These are phyloP conservation scores for Chloroceryle aenea DNA, from an alignment of 2,113 vertebrate species.

Conservation along the genomic window DNA sequence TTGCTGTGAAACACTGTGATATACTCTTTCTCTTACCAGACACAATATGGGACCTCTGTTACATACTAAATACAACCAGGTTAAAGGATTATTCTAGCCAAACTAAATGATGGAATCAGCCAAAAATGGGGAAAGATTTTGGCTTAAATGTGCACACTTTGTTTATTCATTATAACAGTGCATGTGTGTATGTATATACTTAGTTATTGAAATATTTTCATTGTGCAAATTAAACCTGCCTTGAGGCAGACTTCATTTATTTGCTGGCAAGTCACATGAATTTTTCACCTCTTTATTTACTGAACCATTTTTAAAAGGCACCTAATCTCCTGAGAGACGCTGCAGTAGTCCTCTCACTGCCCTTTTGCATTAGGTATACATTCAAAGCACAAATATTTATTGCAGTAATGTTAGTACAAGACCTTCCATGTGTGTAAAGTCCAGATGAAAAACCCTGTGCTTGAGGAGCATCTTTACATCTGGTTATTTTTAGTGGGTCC, in stretches of 20 bases:
- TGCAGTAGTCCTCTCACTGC: background rate
- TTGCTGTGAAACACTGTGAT: background rate
- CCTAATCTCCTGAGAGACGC: background rate
- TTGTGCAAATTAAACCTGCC: slow-evolving; percentile 36
- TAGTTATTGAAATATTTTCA: slow-evolving; percentile 33
- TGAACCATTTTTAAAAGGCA: slow-evolving; percentile 14
- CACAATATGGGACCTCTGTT: background rate
- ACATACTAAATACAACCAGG: background rate
- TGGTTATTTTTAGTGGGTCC: background rate
- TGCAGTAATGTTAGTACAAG: background rate
- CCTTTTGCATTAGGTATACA: background rate
- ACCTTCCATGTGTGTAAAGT: background rate
- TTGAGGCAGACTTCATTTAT: slow-evolving; percentile 36
- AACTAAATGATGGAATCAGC: slow-evolving; percentile 6
- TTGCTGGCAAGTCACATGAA: slow-evolving; percentile 10
- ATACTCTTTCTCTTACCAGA: background rate
- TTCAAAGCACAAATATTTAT: background rate
- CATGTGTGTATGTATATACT: background rate
- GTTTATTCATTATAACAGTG: slow-evolving; percentile 1
- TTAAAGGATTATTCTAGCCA: background rate
- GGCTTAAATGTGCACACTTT: background rate
- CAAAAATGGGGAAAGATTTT: slow-evolving; percentile 4
- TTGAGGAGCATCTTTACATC: background rate
- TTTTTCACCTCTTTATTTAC: slow-evolving; percentile 31
- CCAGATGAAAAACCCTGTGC: background rate